phyloP scores from a whole-genome alignment of 2,888 invertebrate genomes.

The Athalia circularis region DNA sequence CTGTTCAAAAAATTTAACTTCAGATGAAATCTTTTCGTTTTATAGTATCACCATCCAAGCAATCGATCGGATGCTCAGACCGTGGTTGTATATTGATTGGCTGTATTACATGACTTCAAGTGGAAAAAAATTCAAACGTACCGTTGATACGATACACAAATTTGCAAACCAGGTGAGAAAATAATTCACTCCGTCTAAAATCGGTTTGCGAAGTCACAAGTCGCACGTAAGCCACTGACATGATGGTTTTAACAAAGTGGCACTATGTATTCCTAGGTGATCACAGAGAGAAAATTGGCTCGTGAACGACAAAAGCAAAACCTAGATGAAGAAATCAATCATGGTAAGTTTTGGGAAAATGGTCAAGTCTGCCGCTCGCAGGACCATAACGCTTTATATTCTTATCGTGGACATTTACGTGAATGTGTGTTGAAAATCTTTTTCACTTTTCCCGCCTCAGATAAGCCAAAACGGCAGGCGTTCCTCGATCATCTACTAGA shows the following conservation, averaged over 20 bases:
- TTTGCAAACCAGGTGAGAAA: constrained; percentile 54
- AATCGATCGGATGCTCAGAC: constrained; percentile 52
- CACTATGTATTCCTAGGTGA: constrained; percentile 53
- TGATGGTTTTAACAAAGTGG: not conserved
- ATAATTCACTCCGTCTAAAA: not conserved
- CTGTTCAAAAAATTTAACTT: not conserved
- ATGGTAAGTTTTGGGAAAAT: constrained; percentile 47
- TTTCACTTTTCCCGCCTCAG: not conserved
- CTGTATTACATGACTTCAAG: constrained; percentile 53
- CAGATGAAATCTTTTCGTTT: not conserved
- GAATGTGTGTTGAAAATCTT: not conserved
- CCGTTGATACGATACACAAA: constrained; percentile 53
- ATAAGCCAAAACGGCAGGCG: constrained; percentile 76
- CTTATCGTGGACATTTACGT: not conserved
- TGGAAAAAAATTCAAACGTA: constrained; percentile 56
- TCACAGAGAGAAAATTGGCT: constrained; percentile 54
- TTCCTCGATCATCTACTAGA: constrained; percentile 83
- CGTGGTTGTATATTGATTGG: constrained; percentile 58
- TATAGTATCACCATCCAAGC: constrained; percentile 43
- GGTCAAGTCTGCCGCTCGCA: too few species aligned
- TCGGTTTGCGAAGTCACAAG: too few species aligned
- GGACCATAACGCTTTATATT: not conserved
- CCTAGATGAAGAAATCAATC: constrained; percentile 20
- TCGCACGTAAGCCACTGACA: not conserved
- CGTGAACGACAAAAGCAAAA: constrained; percentile 40